These are phyloP conservation scores for Mesembrinibis cayennensis DNA, from an alignment of 2,113 vertebrate species.

Conservation along the genomic window DNA sequence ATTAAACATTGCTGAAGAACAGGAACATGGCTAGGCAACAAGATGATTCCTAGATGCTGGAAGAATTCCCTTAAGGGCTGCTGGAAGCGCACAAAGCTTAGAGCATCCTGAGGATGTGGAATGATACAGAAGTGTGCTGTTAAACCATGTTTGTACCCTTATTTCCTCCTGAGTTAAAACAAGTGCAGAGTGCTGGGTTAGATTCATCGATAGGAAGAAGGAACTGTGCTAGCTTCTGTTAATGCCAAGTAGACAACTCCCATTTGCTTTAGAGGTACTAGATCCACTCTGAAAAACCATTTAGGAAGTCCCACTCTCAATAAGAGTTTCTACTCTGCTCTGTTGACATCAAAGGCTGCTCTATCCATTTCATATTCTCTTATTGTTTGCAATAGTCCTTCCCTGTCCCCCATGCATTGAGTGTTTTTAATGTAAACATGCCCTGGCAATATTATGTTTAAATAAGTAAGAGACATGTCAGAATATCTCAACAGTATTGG, in stretches of 20 bases:
- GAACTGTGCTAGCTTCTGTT: not conserved
- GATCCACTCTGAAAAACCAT: not conserved
- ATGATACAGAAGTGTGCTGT: conserved; percentile 58
- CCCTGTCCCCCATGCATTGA: not conserved
- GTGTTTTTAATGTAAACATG: conserved; percentile 38
- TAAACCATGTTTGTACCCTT: conserved; percentile 66
- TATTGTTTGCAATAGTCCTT: not conserved
- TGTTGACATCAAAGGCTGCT: conserved; percentile 4
- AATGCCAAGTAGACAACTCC: not conserved
- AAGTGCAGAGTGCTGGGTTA: conserved; percentile 46
- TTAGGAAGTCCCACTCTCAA: not conserved
- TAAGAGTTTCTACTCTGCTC: not conserved
- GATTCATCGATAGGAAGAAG: not conserved
- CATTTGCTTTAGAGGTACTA: not conserved
- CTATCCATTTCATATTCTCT: not conserved
- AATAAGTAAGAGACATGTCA: conserved; percentile 21
- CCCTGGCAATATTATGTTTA: not conserved
- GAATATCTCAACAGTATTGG: not conserved
- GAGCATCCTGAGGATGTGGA: conserved; percentile 27
- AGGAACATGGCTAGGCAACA: not conserved
- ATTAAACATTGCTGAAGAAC: not conserved
- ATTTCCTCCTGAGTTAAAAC: conserved; percentile 61
- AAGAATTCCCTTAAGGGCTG: conserved; percentile 30
- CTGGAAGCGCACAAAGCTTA: conserved; percentile 28
- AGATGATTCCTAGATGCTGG: conserved; percentile 4